Evolutionary conservation across 37 sponge, comb jelly and placozoan species (phyloP).

Genomic region (Eunapius fragilis): DNA sequence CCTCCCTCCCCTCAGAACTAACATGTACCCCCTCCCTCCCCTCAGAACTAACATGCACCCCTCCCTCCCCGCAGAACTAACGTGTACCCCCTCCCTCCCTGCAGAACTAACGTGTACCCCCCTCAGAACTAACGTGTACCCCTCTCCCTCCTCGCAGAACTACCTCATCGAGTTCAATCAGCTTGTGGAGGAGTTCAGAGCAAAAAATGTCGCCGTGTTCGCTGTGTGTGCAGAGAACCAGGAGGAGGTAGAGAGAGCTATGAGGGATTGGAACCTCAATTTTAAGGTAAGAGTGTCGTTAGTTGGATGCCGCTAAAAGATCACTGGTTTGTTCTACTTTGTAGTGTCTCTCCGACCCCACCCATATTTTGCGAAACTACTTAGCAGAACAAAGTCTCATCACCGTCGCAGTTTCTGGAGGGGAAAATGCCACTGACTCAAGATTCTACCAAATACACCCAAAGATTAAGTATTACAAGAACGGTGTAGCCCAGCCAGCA

Average conservation of each 20-base stretch:
- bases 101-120: too few relatives aligned
- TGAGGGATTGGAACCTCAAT: constrained; percentile 46
- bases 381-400: constrained; percentile 53
- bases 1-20: too few relatives aligned
- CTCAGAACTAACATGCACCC: too few relatives aligned
- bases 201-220: constrained; percentile 67
- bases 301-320: not conserved
- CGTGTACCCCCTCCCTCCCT: too few relatives aligned
- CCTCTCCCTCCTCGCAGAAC: too few relatives aligned
- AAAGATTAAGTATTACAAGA: constrained; percentile 62
- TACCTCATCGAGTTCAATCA: constrained; percentile 88
- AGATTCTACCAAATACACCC: constrained; percentile 71
- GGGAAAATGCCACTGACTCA: constrained; percentile 65
- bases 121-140: too few relatives aligned
- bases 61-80: too few relatives aligned
- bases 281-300: constrained; percentile 45
- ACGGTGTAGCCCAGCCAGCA: constrained; percentile 82
- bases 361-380: constrained; percentile 69
- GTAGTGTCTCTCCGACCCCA: constrained; percentile 72
- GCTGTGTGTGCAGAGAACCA: constrained; percentile 73
- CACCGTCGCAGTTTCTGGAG: constrained; percentile 51
- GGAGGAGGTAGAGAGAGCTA: constrained; percentile 40
- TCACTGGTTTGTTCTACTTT: not conserved
- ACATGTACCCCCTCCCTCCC: too few relatives aligned
- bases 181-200: constrained; percentile 77